Percentiles rank a stretch among this genome's conserved stretches.
These are phyloP conservation scores for Drosophila kuntzei DNA, from an alignment of 2,888 invertebrate genomes.

Conservation along the genomic window DNA sequence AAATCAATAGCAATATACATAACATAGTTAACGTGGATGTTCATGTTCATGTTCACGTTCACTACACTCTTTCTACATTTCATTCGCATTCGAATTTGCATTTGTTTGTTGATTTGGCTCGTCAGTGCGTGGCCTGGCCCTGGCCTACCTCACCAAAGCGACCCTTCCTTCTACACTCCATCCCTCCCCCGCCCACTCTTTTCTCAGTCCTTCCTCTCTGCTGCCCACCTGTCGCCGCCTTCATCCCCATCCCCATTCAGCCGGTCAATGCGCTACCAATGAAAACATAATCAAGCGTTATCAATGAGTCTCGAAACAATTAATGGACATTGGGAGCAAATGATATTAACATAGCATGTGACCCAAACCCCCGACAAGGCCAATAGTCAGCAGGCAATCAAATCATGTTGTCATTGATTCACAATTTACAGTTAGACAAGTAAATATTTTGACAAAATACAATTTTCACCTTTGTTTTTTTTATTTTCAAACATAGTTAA, in stretches of 20 bases:
- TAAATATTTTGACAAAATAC: neutral
- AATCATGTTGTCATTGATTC: conserved; percentile 24
- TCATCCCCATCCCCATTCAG: neutral
- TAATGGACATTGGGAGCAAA: neutral
- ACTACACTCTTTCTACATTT: conserved; percentile 29
- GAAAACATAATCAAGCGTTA: conserved; percentile 38
- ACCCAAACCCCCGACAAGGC: conserved; percentile 7
- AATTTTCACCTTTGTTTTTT: neutral
- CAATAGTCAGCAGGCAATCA: conserved; percentile 22
- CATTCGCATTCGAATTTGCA: conserved; percentile 41
- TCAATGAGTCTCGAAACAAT: neutral
- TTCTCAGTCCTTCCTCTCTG: neutral
- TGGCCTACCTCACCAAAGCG: conserved; percentile 56
- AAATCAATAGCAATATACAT: conserved; percentile 79
- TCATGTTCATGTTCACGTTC: conserved; percentile 25
- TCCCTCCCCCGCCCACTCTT: neutral
- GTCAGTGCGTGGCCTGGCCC: conserved; percentile 35
- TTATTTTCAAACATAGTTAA: neutral
- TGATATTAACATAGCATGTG: conserved; percentile 1
- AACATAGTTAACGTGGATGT: conserved; percentile 59
- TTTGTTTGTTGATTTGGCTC: conserved; percentile 32
- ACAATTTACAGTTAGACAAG: conserved; percentile 9
- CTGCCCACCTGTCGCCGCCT: conserved; percentile 51
- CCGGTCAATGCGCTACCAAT: conserved; percentile 17
- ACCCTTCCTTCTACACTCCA: conserved; percentile 5